Conservation (phyloP, 2,888 invertebrate genomes). For the Polia nebulosa region DNA sequence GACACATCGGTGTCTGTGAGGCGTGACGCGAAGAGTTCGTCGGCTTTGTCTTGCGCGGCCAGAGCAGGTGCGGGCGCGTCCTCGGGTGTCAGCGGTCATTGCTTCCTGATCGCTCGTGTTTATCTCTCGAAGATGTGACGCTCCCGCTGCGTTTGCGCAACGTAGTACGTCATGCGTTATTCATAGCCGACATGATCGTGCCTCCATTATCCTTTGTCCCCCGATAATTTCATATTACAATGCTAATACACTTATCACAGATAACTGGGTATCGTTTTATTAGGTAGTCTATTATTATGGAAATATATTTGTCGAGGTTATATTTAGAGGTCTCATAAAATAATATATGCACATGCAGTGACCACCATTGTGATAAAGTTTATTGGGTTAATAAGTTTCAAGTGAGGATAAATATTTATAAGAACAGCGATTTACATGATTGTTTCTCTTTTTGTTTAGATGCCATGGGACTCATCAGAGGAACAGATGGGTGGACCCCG, state of each 20-base stretch:
- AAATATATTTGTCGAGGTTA: conserved; percentile 44
- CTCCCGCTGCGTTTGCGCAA: conserved; percentile 80
- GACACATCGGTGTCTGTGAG: conserved; percentile 41
- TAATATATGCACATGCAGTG: no score
- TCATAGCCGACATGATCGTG: conserved; percentile 75
- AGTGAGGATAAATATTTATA: conserved; percentile 33
- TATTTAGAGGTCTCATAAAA: conserved; percentile 51
- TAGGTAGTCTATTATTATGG: conserved; percentile 48
- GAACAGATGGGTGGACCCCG: conserved; percentile 85
- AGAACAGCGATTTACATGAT: background rate
- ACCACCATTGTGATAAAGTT: conserved; percentile 34
- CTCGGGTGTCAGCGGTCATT: conserved; percentile 84
- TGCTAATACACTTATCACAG: conserved; percentile 71
- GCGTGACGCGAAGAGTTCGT: conserved; percentile 66
- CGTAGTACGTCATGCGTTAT: conserved; percentile 78
- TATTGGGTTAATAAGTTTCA: conserved; percentile 31
- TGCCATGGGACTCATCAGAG: conserved; percentile 89
- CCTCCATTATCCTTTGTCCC: conserved; percentile 82
- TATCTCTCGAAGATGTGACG: conserved; percentile 70
- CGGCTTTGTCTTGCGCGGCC: conserved; percentile 67
- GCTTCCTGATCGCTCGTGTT: conserved; percentile 82
- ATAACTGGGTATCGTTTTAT: conserved; percentile 64
- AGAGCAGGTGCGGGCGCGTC: conserved; percentile 63
- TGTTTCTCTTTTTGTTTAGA: conserved; percentile 70
- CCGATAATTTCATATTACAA: conserved; percentile 72